Conservation (phyloP, 2,888 invertebrate species). For the Polylopha cassiicola region DNA sequence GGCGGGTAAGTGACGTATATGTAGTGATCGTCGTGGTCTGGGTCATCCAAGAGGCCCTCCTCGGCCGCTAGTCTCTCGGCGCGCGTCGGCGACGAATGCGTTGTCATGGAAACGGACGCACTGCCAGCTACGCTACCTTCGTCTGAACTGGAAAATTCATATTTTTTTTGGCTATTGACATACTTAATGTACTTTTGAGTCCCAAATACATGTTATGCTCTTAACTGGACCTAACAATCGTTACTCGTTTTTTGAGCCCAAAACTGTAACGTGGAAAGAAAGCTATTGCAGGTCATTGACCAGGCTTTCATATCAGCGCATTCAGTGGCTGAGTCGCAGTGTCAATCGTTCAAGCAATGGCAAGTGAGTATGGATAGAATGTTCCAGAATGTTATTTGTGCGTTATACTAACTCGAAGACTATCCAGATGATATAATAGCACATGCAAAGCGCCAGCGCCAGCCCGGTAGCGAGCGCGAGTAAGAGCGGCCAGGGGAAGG, state of each 20-base stretch:
- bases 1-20: conserved; percentile 93
- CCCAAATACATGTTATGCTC: too few relatives aligned
- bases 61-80: conserved; percentile 65
- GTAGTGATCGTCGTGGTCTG: conserved; percentile 84
- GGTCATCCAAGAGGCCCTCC: conserved; percentile 59
- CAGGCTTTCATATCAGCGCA: too few relatives aligned
- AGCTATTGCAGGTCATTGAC: too few relatives aligned
- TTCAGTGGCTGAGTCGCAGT: too few relatives aligned
- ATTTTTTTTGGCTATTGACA: too few relatives aligned
- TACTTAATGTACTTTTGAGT: too few relatives aligned
- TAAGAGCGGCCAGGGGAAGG: conserved; percentile 88
- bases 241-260: too few relatives aligned
- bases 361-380: not conserved
- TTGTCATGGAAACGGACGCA: conserved; percentile 81
- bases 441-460: conserved; percentile 89
- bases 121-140: conserved; percentile 82
- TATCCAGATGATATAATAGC: conserved; percentile 95
- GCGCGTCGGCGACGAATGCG: conserved; percentile 81
- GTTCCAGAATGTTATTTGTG: not conserved
- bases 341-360: not conserved
- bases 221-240: too few relatives aligned
- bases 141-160: conserved; percentile 78
- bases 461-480: conserved; percentile 88
- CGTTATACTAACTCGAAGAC: conserved; percentile 88
- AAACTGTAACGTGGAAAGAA: too few relatives aligned